Conservation (phyloP, 2,888 invertebrate species). For the Lamellibrachia columna region DNA sequence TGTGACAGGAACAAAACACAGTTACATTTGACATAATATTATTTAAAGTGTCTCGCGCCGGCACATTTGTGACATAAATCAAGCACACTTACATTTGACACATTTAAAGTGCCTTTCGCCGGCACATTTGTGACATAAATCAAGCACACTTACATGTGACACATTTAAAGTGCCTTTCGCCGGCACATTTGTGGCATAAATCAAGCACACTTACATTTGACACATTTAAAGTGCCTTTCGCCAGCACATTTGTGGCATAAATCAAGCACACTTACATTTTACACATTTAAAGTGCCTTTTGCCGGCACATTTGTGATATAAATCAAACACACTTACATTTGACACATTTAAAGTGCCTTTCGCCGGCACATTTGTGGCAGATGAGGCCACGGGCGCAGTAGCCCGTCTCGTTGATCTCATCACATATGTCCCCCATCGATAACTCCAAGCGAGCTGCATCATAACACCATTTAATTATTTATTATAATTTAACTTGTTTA, state of each 20-base stretch:
- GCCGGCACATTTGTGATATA: background rate
- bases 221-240: too few relatives aligned
- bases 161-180: background rate
- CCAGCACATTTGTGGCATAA: background rate
- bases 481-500: too few relatives aligned
- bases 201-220: too few relatives aligned
- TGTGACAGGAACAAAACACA: too few relatives aligned
- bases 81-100: too few relatives aligned
- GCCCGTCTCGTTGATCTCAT: conserved; percentile 22
- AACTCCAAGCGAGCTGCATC: conserved; percentile 18
- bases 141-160: conserved; percentile 18
- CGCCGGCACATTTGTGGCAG: conserved; percentile 25
- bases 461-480: background rate
- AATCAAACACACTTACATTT: conserved; percentile 13
- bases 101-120: too few relatives aligned
- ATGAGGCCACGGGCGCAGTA: conserved; percentile 20
- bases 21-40: too few relatives aligned
- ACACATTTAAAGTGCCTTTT: background rate
- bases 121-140: background rate
- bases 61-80: too few relatives aligned
- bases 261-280: conserved; percentile 8
- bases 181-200: too few relatives aligned
- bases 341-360: conserved; percentile 11
- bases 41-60: too few relatives aligned
- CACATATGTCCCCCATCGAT: background rate